Base-by-base conservation (phyloP, 2,797 vertebrate genomes). In the Catamblyrhynchus diadema region DNA sequence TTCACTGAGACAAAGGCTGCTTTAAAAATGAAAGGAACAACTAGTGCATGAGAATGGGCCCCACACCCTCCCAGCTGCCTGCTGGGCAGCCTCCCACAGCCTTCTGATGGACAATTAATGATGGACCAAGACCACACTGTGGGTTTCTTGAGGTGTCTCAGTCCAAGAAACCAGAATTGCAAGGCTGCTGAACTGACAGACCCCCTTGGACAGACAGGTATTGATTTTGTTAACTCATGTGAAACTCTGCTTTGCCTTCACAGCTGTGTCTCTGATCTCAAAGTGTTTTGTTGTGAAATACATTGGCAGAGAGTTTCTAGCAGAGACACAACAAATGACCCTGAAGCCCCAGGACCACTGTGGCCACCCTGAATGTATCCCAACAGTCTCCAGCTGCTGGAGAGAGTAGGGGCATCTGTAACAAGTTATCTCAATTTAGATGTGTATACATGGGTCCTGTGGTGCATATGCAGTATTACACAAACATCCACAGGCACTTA, bases 361-460 rank as follows among this genome's bases (percentile, higher is more conserved):
- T 41, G 64, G 79, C 25, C 57, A 71, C 41, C 11, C 42, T 37
- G 13, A 27, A 17, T 9, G 4, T 28, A 24, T 37, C 42, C 15
- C 57, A 81, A 45, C 41, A 53, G 45, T 13, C 64, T 85, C 37
- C 42, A 78, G 61, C 24, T 48, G 16, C 64, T 60, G 78, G 47
- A 90, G 33, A 65, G 48, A 51, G 16, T 3, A n/a, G 5, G n/a
- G 75, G 22, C 7, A 17, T 67, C 72, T 66, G 10, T 42, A 72
- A 25, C 5, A 59, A 69, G 45, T 30, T 22, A 24, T 35, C 32
- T 71, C 69, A 45, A 51, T 78, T 88, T 54, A 64, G 12, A 51
- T 0, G 1, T 48, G 3, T 3, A 45, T 7, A 54, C 37, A 33
- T 4, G 9, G 45, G 37, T 66, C 51, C 60, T 2, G 1, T 27